Conservation (phyloP, 2,113 vertebrate species). For the Corythaixoides concolor region DNA sequence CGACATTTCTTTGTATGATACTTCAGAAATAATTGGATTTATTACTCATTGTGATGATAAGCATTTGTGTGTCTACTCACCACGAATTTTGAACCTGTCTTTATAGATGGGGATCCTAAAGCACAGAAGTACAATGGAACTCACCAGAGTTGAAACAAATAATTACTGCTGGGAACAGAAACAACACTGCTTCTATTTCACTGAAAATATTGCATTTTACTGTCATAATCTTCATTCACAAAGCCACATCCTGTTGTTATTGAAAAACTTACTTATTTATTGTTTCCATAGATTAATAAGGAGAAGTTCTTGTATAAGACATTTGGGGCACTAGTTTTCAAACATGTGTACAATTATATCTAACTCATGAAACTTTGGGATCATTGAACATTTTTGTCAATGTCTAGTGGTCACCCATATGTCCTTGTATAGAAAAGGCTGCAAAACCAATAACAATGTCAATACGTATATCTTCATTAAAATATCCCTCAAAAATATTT, state of each 20-base stretch:
- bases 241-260: background rate
- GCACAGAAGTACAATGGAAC: background rate
- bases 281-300: background rate
- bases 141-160: background rate
- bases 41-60: background rate
- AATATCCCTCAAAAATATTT: background rate
- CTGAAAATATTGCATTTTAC: background rate
- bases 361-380: background rate
- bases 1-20: background rate
- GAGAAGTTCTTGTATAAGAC: background rate
- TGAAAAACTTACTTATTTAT: background rate
- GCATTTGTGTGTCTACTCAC: background rate
- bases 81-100: background rate
- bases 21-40: background rate
- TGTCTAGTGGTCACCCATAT: background rate
- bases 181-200: background rate
- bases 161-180: background rate
- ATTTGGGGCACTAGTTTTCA: background rate
- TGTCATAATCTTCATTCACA: background rate
- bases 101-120: background rate
- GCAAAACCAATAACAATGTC: background rate
- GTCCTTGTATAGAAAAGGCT: background rate
- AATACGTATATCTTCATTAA: background rate
- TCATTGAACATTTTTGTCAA: background rate
- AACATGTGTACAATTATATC: background rate